These are phyloP conservation scores for Matsumyia berberina DNA, from an alignment of 2,888 invertebrate genomes.

Conservation along the genomic window DNA sequence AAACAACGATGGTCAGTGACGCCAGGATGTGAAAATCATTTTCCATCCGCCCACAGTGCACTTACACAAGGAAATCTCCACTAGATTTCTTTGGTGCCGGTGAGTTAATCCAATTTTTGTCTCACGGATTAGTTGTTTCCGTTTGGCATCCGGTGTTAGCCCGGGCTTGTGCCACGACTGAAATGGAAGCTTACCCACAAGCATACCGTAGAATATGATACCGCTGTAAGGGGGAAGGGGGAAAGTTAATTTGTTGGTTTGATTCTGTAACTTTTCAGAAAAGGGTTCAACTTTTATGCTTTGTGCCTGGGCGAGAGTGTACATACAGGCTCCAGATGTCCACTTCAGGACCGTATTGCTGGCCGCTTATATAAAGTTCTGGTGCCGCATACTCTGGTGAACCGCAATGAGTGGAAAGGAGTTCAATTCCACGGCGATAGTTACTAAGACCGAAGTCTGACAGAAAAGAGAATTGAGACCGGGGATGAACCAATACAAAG, in stretches of 20 bases:
- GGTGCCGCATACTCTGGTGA: constrained; percentile 93
- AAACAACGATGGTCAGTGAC: constrained; percentile 1
- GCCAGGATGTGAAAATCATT: constrained; percentile 36
- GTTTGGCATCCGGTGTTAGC: constrained; percentile 85
- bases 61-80: constrained; percentile 71
- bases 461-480: constrained; percentile 9
- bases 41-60: constrained; percentile 16
- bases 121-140: constrained; percentile 87
- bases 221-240: constrained; percentile 85
- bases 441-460: constrained; percentile 91
- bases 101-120: constrained; percentile 88
- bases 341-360: constrained; percentile 90
- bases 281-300: constrained; percentile 55
- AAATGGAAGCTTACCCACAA: constrained; percentile 90
- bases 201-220: constrained; percentile 91
- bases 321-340: constrained; percentile 91
- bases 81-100: constrained; percentile 85
- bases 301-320: constrained; percentile 2
- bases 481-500: constrained; percentile 2
- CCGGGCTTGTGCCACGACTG: constrained; percentile 83
- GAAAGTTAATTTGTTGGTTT: constrained; percentile 58
- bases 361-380: constrained; percentile 89
- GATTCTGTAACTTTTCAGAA: constrained; percentile 22
- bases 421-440: constrained; percentile 86
- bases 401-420: constrained; percentile 91